These are phyloP conservation scores for Rhinoderma darwinii DNA, from an alignment of 2,113 vertebrate species.

Conservation along the genomic window DNA sequence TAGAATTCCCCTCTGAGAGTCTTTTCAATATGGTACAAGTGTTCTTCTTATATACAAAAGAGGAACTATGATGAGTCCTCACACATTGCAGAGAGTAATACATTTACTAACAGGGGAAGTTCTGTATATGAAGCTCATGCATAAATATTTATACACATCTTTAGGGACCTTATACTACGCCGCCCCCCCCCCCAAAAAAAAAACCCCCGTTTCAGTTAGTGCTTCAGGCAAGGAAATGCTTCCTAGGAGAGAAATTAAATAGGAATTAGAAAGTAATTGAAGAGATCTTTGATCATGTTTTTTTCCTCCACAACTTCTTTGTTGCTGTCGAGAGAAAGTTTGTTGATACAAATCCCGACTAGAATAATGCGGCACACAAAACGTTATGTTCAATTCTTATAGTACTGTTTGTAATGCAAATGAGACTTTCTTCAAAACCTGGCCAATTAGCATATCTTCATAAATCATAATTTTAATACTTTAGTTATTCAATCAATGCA, in stretches of 20 bases:
- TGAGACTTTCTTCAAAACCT: slow-evolving; percentile 83
- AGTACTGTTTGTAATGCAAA: slow-evolving; percentile 91
- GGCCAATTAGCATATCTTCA: slow-evolving; percentile 86
- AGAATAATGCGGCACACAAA: slow-evolving; percentile 71
- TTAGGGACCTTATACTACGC: slow-evolving; percentile 73
- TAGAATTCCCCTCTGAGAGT: slow-evolving; percentile 61
- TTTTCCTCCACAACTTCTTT: slow-evolving; percentile 67
- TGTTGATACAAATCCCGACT: slow-evolving; percentile 72
- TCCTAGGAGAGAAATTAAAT: slow-evolving; percentile 77
- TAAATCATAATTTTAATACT: slow-evolving; percentile 69
- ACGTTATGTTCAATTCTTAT: slow-evolving; percentile 76
- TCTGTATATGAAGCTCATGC: slow-evolving; percentile 75
- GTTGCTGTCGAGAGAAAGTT: slow-evolving; percentile 69
- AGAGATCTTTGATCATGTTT: slow-evolving; percentile 79
- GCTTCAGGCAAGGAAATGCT: slow-evolving; percentile 71
- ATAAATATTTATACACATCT: slow-evolving; percentile 78
- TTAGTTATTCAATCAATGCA: slow-evolving; percentile 73
- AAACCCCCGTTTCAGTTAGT: slow-evolving; percentile 72
- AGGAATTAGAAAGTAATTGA: slow-evolving; percentile 79
- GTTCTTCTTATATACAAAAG: slow-evolving; percentile 67
- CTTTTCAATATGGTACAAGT: slow-evolving; percentile 65
- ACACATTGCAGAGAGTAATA: slow-evolving; percentile 68
- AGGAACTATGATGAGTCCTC: slow-evolving; percentile 70
- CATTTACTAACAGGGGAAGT: slow-evolving; percentile 70
- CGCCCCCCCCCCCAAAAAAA: slow-evolving; percentile 70